Evolutionary conservation across 2,888 invertebrate species (phyloP).

Genomic region (Antheraea yamamai): DNA sequence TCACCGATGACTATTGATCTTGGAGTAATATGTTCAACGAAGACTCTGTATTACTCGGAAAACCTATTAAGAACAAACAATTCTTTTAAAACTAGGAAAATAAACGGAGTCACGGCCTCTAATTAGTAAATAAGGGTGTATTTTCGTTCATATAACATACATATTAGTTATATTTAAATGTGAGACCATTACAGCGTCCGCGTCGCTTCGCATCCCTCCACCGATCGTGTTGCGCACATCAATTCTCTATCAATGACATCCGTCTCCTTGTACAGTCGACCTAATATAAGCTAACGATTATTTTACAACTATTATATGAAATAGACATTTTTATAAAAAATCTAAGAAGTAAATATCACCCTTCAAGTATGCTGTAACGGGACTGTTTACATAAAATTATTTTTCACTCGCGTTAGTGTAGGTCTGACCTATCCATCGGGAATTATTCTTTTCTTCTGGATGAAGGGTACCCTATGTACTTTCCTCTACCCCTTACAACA

Average conservation of each 20-base stretch:
- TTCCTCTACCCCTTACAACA: too few species aligned
- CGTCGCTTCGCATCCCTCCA: background rate
- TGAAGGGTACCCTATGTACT: too few species aligned
- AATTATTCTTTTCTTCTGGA: too few species aligned
- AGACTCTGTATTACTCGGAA: background rate
- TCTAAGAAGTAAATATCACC: too few species aligned
- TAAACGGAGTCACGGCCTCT: background rate
- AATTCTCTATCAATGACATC: conserved; percentile 47
- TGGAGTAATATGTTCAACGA: background rate
- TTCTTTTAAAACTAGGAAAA: background rate
- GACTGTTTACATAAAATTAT: background rate
- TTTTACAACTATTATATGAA: background rate
- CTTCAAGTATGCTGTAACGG: background rate
- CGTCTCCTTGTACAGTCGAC: conserved; percentile 26
- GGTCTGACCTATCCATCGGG: too few species aligned
- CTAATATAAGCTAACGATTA: background rate
- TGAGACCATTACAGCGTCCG: background rate
- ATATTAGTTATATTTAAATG: background rate
- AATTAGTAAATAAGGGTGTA: background rate
- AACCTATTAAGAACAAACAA: background rate
- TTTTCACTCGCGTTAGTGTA: too few species aligned
- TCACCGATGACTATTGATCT: too few species aligned
- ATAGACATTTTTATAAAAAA: background rate
- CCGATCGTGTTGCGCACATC: conserved; percentile 33
- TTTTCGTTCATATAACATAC: background rate